A percentile compares a stretch with the other conserved stretches of the same genome.
phyloP scores from a whole-genome alignment of 2,797 vertebrate species.

The Neosilurus hyrtlii region DNA sequence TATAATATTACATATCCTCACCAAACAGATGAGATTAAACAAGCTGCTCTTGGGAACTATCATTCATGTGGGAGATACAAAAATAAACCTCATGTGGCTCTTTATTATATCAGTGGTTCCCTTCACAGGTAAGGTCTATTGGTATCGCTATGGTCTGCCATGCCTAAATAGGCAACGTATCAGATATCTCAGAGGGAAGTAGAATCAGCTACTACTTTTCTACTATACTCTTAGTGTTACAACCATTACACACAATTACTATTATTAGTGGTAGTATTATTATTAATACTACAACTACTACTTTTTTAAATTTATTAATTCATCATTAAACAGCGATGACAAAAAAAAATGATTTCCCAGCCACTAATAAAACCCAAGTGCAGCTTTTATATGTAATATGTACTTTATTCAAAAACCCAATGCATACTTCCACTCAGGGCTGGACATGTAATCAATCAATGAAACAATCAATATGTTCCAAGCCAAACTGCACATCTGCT shows the following conservation, averaged over 20 bases:
- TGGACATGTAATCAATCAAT: background rate
- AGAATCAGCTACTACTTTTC: background rate
- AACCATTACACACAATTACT: background rate
- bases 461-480: background rate
- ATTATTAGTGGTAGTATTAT: background rate
- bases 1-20: background rate
- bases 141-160: background rate
- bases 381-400: background rate
- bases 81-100: background rate
- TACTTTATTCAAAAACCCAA: background rate
- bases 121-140: constrained; percentile 6
- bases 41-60: background rate
- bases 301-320: no score
- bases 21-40: constrained; percentile 15
- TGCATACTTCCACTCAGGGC: no score
- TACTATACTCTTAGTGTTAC: background rate
- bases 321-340: background rate
- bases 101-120: constrained; percentile 20
- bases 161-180: background rate
- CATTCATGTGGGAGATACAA: background rate
- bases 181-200: background rate
- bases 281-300: background rate
- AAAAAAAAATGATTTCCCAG: background rate
- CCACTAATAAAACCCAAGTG: background rate
- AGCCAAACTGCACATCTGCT: background rate